Conservation (phyloP, 2,113 vertebrate genomes). For the Sciurus niger region DNA sequence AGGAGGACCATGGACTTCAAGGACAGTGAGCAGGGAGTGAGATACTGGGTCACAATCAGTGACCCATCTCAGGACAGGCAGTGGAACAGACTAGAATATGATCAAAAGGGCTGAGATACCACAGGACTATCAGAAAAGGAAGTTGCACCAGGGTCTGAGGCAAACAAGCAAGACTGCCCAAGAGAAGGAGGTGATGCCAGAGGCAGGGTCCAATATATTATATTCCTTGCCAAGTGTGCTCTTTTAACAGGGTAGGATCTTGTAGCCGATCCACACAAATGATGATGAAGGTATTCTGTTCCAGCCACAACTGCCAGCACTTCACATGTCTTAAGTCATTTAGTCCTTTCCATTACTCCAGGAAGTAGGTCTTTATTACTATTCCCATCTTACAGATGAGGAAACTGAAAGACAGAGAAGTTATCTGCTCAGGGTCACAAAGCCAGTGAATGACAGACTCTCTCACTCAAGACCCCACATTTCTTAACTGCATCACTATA, state of each 20-base stretch:
- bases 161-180: background rate
- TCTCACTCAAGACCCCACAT: background rate
- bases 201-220: background rate
- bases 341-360: constrained; percentile 51
- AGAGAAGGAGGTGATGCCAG: background rate
- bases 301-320: background rate
- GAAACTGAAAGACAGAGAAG: constrained; percentile 10
- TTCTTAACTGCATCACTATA: constrained; percentile 32
- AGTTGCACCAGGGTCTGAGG: background rate
- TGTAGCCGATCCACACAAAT: background rate
- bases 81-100: background rate
- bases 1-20: background rate
- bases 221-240: background rate
- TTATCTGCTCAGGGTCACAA: background rate
- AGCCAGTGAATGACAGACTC: background rate
- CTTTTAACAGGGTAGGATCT: background rate
- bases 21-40: background rate
- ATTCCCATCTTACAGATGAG: constrained; percentile 25
- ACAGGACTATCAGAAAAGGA: constrained; percentile 59
- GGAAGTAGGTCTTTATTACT: background rate
- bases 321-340: background rate
- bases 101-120: constrained; percentile 22
- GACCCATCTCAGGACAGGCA: background rate
- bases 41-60: constrained; percentile 31
- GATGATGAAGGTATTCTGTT: background rate